Evolutionary conservation across 2,797 vertebrate genomes (phyloP), one percentile per base, ranked within the genome.

Genomic region (Microctenopoma steveboyesi): DNA sequence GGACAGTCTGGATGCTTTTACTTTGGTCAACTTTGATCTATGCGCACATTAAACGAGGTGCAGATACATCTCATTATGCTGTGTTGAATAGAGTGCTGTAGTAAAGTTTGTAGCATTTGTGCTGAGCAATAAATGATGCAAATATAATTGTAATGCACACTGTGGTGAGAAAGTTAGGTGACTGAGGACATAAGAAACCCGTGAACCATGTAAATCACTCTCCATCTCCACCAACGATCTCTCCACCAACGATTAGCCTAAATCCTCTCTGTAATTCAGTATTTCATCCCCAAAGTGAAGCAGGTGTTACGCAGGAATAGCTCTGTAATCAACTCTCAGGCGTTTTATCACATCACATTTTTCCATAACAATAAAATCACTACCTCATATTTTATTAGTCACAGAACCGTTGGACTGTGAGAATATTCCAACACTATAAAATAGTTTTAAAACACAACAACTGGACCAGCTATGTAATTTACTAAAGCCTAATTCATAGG

Each of bases 321-420:
- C 66, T 88, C 71, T 86, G 57, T 86, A 82, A 90, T 90, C 69
- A 88, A 40, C 64, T 71, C 70, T 73, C 82, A 81, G 77, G 85
- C 83, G 86, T 86, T 88, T 87, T 60, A 76, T 60, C 61, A 63
- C 45, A 52, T 79, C 81, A 65, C 8, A 58, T 63, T 59, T 77
- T 79, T 55, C 74, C 68, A 56, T 53, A 61, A 78, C 69, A 85
- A 76, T 86, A 79, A 86, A 84, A 76, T 49, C 4, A 74, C 77
- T 50, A 64, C 72, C 67, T 54, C 64, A 59, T 62, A 67, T 75
- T 82, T 86, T 79, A 83, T 78, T 74, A 56, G 61, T 60, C 33
- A 55, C 57, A 55, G 73, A 73, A 75, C 83, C 88, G 78, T 78
- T 76, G 83, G 80, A 78, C 58, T 42, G 30, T 37, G 46, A 71